These are phyloP conservation scores for Crenuchus spilurus DNA, from an alignment of 2,797 vertebrate species.

Conservation along the genomic window DNA sequence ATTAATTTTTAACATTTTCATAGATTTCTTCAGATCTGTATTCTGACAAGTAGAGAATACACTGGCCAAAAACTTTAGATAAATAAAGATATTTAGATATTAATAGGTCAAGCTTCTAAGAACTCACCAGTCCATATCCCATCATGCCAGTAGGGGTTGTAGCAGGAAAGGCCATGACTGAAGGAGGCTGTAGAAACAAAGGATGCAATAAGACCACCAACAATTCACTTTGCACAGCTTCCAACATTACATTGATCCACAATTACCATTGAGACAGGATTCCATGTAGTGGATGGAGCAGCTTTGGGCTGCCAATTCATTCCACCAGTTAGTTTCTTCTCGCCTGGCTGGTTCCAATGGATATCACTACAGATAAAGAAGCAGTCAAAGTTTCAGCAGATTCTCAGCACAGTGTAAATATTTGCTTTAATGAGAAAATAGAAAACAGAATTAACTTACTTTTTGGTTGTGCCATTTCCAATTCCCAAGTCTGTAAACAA, in stretches of 20 bases:
- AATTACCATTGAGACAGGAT: conserved; percentile 94
- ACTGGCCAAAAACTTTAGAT: too few species aligned
- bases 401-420: background rate
- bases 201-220: conserved; percentile 14
- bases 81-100: background rate
- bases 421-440: background rate
- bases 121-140: conserved; percentile 92
- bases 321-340: conserved; percentile 97
- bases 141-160: conserved; percentile 98
- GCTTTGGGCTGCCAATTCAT: conserved; percentile 98
- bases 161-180: conserved; percentile 96
- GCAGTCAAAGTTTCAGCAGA: conserved; percentile 31
- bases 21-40: too few species aligned
- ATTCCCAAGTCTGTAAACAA: conserved; percentile 90
- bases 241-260: background rate
- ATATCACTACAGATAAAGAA: conserved; percentile 84
- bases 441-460: conserved; percentile 78
- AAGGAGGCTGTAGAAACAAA: conserved; percentile 79
- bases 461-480: conserved; percentile 97
- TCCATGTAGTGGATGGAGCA: conserved; percentile 95
- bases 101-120: background rate
- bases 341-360: conserved; percentile 98
- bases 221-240: background rate
- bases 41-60: too few species aligned
- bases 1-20: too few species aligned